Evolutionary conservation across 2,797 vertebrate genomes (phyloP).

Genomic region (Danio choprae): DNA sequence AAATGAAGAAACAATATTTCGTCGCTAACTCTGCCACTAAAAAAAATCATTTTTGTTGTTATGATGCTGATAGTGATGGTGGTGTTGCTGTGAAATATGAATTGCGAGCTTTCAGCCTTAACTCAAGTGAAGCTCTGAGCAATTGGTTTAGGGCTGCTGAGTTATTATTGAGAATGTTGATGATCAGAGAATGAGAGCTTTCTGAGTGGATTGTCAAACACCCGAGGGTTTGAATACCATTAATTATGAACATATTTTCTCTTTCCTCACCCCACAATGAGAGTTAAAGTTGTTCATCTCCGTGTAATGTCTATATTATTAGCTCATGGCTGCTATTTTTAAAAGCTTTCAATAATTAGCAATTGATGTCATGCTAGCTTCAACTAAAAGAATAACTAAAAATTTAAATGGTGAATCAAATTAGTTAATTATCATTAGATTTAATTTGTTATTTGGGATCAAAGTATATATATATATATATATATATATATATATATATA

Average conservation of each 20-base stretch:
- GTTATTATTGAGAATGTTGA: neutral
- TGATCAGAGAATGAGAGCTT: neutral
- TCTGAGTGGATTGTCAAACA: neutral
- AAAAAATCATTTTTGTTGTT: neutral
- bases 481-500: no score
- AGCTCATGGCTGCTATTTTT: constrained; percentile 3
- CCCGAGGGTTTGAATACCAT: neutral
- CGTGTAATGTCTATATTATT: neutral
- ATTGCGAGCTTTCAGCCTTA: constrained; percentile 13
- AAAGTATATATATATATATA: no score
- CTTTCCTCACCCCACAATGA: constrained; percentile 30
- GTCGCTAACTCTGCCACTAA: neutral
- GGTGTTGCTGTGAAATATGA: constrained; percentile 9
- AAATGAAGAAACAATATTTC: neutral
- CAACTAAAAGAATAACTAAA: neutral
- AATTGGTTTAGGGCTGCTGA: neutral
- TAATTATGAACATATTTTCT: neutral
- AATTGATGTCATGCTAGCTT: neutral
- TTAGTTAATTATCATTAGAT: neutral
- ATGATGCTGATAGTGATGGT: constrained; percentile 6
- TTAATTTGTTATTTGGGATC: no score
- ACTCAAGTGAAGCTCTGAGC: neutral
- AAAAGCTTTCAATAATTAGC: neutral
- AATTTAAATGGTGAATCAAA: constrained; percentile 15
- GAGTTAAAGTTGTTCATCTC: constrained; percentile 27